A percentile compares a stretch with the other conserved stretches of the same genome.
phyloP scores from a whole-genome alignment of 2,113 vertebrate genomes.

The Heterochromis multidens region DNA sequence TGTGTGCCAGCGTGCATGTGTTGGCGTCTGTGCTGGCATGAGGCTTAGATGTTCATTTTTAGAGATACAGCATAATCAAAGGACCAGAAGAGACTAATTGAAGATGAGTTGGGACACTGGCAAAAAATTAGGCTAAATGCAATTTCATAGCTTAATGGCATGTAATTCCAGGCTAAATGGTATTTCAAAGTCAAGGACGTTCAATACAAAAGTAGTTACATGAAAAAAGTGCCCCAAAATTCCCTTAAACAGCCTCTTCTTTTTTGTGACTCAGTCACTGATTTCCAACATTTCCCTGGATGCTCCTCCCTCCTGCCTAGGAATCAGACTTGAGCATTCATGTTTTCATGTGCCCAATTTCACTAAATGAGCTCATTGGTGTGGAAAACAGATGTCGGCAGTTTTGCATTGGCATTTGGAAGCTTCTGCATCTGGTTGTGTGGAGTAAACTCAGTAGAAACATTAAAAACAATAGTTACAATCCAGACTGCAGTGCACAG shows the following conservation, averaged over 20 bases:
- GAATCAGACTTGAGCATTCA: not conserved
- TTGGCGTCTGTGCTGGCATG: not conserved
- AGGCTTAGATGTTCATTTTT: not conserved
- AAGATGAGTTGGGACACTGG: not conserved
- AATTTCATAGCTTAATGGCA: not conserved
- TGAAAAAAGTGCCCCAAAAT: not conserved
- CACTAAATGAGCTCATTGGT: not conserved
- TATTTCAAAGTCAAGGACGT: not conserved
- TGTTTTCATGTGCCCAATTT: not conserved
- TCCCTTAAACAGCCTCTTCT: not conserved
- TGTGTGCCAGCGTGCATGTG: not conserved
- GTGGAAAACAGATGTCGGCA: not conserved
- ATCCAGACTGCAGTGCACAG: not conserved
- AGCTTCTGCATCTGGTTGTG: not conserved
- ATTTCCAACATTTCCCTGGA: not conserved
- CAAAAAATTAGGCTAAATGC: slow-evolving; percentile 5
- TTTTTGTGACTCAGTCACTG: not conserved
- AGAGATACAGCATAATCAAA: not conserved
- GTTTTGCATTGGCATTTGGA: not conserved
- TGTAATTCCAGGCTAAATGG: not conserved
- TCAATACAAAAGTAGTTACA: not conserved
- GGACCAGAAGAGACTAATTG: not conserved
- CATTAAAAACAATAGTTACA: not conserved
- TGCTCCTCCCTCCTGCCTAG: not conserved
- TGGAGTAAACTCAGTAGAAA: not conserved